phyloP scores from a whole-genome alignment of 2,888 invertebrate genomes.

The Cheilosia scutellata region DNA sequence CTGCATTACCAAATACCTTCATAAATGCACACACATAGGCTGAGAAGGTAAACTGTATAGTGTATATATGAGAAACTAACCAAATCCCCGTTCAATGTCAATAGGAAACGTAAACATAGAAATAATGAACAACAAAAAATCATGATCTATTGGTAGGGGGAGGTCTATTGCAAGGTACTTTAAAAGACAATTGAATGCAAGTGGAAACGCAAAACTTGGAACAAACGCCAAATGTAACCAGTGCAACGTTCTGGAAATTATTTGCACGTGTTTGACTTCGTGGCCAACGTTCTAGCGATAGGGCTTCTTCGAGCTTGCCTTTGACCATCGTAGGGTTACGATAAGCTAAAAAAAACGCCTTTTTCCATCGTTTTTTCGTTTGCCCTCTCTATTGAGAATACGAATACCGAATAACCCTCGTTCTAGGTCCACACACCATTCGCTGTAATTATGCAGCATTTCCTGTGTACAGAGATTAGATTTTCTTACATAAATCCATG shows the following conservation, averaged over 20 bases:
- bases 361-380: slow-evolving; percentile 4
- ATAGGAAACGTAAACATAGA: slow-evolving; percentile 39
- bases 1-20: slow-evolving; percentile 11
- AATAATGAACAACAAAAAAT: slow-evolving; percentile 26
- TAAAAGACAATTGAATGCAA: slow-evolving; percentile 30
- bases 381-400: neutral
- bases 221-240: slow-evolving; percentile 33
- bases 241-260: slow-evolving; percentile 73
- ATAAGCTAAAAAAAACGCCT: slow-evolving; percentile 15
- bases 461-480: slow-evolving; percentile 58
- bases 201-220: neutral
- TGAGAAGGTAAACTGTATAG: slow-evolving; percentile 30
- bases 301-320: slow-evolving; percentile 49
- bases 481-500: slow-evolving; percentile 59
- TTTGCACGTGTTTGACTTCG: slow-evolving; percentile 64
- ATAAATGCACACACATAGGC: neutral
- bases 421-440: neutral
- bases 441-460: slow-evolving; percentile 45
- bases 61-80: slow-evolving; percentile 22
- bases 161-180: neutral
- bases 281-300: slow-evolving; percentile 55
- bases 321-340: slow-evolving; percentile 33
- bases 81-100: slow-evolving; percentile 65
- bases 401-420: neutral
- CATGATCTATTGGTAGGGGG: slow-evolving; percentile 35